Evolutionary conservation across 1,140 invertebrate genomes (phyloP).

Genomic region (Apis florea): DNA sequence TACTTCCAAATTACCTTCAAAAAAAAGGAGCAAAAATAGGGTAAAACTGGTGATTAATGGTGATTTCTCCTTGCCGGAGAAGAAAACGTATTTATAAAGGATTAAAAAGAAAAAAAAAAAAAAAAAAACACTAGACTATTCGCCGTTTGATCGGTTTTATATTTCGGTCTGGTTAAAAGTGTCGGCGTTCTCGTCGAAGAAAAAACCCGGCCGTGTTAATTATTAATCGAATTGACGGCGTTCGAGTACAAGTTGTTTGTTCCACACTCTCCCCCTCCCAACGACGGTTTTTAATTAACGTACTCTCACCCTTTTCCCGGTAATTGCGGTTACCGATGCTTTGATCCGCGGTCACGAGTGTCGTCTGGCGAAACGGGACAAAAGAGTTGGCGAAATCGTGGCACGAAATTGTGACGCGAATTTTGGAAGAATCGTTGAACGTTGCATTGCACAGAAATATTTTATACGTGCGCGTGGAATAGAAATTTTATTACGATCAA

Average conservation of each 20-base stretch:
- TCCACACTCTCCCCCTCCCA: too few relatives aligned
- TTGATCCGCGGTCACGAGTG: not conserved
- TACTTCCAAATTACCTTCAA: too few relatives aligned
- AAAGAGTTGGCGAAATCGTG: constrained; percentile 1
- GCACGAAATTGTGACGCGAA: not conserved
- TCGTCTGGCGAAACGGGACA: constrained; percentile 5
- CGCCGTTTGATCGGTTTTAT: constrained; percentile 2
- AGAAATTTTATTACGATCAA: too few relatives aligned
- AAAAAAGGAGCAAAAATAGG: too few relatives aligned
- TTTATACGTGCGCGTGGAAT: too few relatives aligned
- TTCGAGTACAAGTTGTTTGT: constrained; percentile 5
- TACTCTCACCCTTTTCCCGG: not conserved
- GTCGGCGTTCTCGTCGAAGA: not conserved
- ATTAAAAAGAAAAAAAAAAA: too few relatives aligned
- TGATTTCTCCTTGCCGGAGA: too few relatives aligned
- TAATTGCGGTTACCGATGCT: constrained; percentile 24
- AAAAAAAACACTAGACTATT: not conserved
- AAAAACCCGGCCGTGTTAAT: constrained; percentile 18
- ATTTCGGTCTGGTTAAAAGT: constrained; percentile 13
- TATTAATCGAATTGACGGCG: not conserved
- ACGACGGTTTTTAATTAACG: constrained; percentile 24
- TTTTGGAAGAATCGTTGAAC: too few relatives aligned
- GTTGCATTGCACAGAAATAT: too few relatives aligned
- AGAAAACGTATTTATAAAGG: too few relatives aligned
- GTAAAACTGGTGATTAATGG: too few relatives aligned